Base-by-base conservation (phyloP, 2,888 invertebrate genomes). In the Drosophila imparisetae region DNA sequence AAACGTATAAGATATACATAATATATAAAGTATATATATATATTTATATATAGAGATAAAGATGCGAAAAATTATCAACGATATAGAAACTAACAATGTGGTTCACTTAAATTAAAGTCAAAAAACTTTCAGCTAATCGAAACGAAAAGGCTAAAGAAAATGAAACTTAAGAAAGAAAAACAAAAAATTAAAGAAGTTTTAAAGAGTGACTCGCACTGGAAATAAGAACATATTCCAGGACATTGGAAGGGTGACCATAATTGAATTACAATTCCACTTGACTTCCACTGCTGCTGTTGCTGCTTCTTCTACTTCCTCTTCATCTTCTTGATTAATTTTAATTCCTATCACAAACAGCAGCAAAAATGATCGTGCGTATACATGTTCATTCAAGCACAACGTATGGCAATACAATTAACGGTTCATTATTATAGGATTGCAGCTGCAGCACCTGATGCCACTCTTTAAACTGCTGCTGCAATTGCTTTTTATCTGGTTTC, bases 331-430 rank as follows among this genome's bases (percentile, higher is more conserved):
- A 24, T 45, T 45, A 10, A 29, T 29, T 29, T 27, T 49, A 29
- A 10, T 49, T 29, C 49, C 49, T 49, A 49, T 49, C 49, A 49
- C 49, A 55, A 45, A 24, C 45, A 45, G 45, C 45, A 24, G 8
- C 24, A 24, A 45, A 54, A 38, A 55, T 49, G 24, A 21, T 57
- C 4, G 21, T 7, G 34, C 45, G 40, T 36, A 30, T 49, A 49
- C 40, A 27, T 15, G 18, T 71, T 93, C 94, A 98, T 96, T 98
- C 98, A 94, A 98, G 96, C 93, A 98, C 96, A 94, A 98, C 98
- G 94, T 99, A 99, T 94, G 98, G 98, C 95, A 98, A 95, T 94
- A 98, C 97, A 93, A 97, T 95, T 92, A 98, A 95, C 92, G 95
- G 94, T 92, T 97, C 96, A 91, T 96, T 96, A 91, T 96, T 95